Percentiles rank a stretch among this genome's conserved stretches.
phyloP scores from a whole-genome alignment of 1,140 invertebrate species.

The Bombus soroeensis region DNA sequence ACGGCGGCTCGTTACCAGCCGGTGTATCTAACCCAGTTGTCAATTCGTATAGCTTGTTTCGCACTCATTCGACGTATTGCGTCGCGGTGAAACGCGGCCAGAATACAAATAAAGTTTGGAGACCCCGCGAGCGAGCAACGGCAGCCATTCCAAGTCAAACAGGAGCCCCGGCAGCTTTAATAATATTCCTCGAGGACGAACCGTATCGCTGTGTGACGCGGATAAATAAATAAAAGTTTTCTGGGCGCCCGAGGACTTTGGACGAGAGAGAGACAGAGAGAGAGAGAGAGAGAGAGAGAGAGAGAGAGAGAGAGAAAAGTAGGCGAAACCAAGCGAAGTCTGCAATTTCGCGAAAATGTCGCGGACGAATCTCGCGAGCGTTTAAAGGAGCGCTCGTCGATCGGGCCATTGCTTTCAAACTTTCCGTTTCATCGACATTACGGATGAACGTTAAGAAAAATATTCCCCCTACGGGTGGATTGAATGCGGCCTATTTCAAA shows the following conservation, averaged over 20 bases:
- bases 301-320: not conserved
- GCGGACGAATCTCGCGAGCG: conserved; percentile 19
- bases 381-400: conserved; percentile 18
- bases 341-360: conserved; percentile 48
- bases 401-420: conserved; percentile 5
- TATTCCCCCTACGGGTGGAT: not conserved
- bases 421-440: conserved; percentile 16
- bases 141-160: conserved; percentile 72
- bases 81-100: conserved; percentile 65
- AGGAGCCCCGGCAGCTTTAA: conserved; percentile 56
- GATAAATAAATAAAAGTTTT: conserved; percentile 70
- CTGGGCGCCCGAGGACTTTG: not conserved
- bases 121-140: not conserved
- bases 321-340: not conserved
- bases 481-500: not conserved
- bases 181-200: conserved; percentile 63
- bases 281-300: not conserved
- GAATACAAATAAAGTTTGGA: conserved; percentile 67
- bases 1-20: conserved; percentile 66
- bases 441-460: conserved; percentile 23
- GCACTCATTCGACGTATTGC: conserved; percentile 70
- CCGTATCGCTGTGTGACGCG: conserved; percentile 37
- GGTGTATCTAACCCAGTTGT: conserved; percentile 76
- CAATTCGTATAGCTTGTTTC: conserved; percentile 73
- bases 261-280: not conserved